Evolutionary conservation across 2,113 vertebrate genomes (phyloP), one percentile per base, ranked within the genome.

Genomic region (Cacatua alba): DNA sequence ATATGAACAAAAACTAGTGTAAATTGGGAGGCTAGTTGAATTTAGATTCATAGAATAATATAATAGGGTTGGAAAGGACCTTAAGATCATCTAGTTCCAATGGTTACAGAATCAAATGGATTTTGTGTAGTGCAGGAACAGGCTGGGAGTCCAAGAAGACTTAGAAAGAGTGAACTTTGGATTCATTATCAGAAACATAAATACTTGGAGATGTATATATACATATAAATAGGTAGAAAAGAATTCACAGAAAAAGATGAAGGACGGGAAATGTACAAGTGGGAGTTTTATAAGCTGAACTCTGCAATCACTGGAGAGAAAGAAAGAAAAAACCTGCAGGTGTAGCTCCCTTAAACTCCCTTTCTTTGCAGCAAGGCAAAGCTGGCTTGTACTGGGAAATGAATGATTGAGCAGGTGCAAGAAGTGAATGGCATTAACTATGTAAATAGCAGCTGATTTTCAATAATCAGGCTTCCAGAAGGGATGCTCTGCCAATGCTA

Each of bases 371-470:
- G 90, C 60, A 76, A 64, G 83, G 70, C 83, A 88, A 86, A 91
- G 91, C 83, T 89, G 59, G 9, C 37, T 95, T 95, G 81, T 49
- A 7, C 37, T 92, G 82, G 82, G 88, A 94, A 84, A 95, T 84
- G 86, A 89, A 95, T 96, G 86, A 76, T 17, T 94, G 92, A 96
- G 88, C 92, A 95, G 95, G 76, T 93, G 95, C 62, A 82, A 94
- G 77, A 89, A 94, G 71, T 92, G 88, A 95, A 72, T 95, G 74
- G 74, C 83, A 91, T 97, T 95, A 94, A 63, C 95, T 94, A 72
- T 92, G 94, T 91, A 96, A 96, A 96, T 97, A 96, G 95, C 96
- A 96, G 83, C 80, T 19, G 17, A 89, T 96, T 94, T 94, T 92
- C 92, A 96, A 96, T 96, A 94, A 95, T 86, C 88, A 51, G 74